Evolutionary conservation across 2,113 vertebrate genomes (phyloP), one percentile per base, ranked within the genome.

Genomic region (Hippocampus zosterae): DNA sequence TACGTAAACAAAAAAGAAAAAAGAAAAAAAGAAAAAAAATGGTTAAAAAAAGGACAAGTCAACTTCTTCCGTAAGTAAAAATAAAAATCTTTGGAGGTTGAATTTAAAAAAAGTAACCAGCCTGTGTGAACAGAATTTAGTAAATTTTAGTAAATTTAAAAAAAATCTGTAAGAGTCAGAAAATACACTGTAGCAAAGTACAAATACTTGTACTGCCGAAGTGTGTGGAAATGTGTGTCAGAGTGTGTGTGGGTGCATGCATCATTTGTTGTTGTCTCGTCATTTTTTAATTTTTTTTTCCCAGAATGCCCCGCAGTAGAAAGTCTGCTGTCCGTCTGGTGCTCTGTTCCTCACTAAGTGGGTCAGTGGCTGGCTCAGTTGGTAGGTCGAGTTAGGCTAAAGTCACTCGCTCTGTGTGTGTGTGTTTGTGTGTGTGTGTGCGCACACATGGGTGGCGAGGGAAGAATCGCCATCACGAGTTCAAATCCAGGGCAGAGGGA

Each of bases 361-460:
- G 87, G 88, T 89, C 89, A 90, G 74, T 63, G 72, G 76, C 76
- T 81, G 79, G 81, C 74, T 84, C 80, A 84, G 73, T 83, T 77
- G 78, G 71, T 73, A 83, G 81, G 82, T 87, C 84, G 84, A 84
- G 72, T 81, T 79, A 76, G 85, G 82, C 76, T 81, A 82, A 85
- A 79, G 70, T 79, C 85, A 76, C 46, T 44, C 74, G 48, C 18
- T 37, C 42, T 60, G 44, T 69, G 62, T 55, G 62, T 40, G 23
- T 69, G 64, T 42, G 23, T 16, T 37, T 57, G 37, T 33, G 29
- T 40, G 23, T 70, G 64, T 37, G 23, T 16, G 42, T 57, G 40
- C 33, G 33, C 33, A 37, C n/a, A 11, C 13, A 27, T 53, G 73
- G 62, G 65, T 75, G 65, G 72, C 27, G 68, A 25, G 27, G 70